Base-by-base conservation (phyloP, 53 echinoderm and acorn worm genomes). In the Holothuria leucospilota region DNA sequence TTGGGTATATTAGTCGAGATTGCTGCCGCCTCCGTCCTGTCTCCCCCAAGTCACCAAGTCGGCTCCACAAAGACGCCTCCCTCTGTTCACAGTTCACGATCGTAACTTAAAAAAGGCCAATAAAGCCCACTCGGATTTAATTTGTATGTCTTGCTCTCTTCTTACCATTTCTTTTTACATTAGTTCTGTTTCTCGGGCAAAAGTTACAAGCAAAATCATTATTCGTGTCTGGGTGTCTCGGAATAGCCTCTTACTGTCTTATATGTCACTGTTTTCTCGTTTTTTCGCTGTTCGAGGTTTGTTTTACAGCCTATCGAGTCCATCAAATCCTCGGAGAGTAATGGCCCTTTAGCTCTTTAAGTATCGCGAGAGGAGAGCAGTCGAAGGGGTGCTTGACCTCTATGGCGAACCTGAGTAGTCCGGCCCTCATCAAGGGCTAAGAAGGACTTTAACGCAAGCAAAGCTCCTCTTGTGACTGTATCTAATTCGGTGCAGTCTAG, bases 301-400 rank as follows among this genome's bases (percentile, higher is more conserved):
- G 27, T 51, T 75, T 75, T 75, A 75, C 75, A 75, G 51, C 75
- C 75, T 75, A 75, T 75, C 52, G 75, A 75, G 75, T 75, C 75
- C 75, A 75, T 49, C 49, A 20, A 49, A 20, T 42, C 51, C 75
- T 51, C 16, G 13, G 75, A 51, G 51, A 51, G 51, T 39, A 75
- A 75, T 75, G 52, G 75, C 25, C 75, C 75, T 75, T 75, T 75
- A 75, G 52, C 75, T 75, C 75, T 42, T 10, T 75, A 51, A 49
- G 51, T 75, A 75, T 75, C 49, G 51, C 49, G 49, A 75, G 52
- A 52, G 27, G 39, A 41, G 21, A 70, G 20, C n/a, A 21, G 71
- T 75, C 23, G 75, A 49, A 26, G 21, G 25, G 75, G 52, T 51
- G 52, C 75, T 75, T 75, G 75, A 75, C 75, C 75, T 27, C 75